Conservation (phyloP, 1,140 invertebrate species). For the Zaprionus ghesquierei region DNA sequence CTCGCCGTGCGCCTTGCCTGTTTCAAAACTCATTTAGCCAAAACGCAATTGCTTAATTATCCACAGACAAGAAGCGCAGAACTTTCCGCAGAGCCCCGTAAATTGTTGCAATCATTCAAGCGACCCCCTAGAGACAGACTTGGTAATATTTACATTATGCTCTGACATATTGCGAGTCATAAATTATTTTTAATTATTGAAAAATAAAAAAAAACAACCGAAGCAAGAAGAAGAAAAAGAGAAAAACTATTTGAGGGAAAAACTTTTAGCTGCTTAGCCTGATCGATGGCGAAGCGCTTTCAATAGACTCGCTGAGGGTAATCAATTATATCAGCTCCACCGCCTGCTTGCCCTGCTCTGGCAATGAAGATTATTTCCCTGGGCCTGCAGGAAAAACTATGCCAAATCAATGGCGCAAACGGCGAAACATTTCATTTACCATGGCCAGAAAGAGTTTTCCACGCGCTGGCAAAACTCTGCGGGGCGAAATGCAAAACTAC, state of each 20-base stretch:
- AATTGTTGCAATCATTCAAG: slow-evolving; percentile 72
- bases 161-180: slow-evolving; percentile 68
- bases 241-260: slow-evolving; percentile 35
- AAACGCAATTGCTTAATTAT: slow-evolving; percentile 78
- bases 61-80: slow-evolving; percentile 47
- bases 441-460: slow-evolving; percentile 42
- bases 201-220: slow-evolving; percentile 33
- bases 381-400: slow-evolving; percentile 40
- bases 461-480: slow-evolving; percentile 40
- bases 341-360: background rate
- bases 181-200: slow-evolving; percentile 77
- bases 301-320: slow-evolving; percentile 29
- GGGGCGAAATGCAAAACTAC: slow-evolving; percentile 71
- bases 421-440: slow-evolving; percentile 51
- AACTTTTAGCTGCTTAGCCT: slow-evolving; percentile 10
- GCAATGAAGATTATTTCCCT: slow-evolving; percentile 6
- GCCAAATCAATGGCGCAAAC: slow-evolving; percentile 62
- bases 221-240: slow-evolving; percentile 22
- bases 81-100: slow-evolving; percentile 48
- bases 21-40: slow-evolving; percentile 66
- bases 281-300: slow-evolving; percentile 40
- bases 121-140: slow-evolving; percentile 22
- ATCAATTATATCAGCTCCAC: slow-evolving; percentile 36
- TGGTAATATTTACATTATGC: slow-evolving; percentile 56
- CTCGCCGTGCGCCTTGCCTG: background rate